phyloP scores from a whole-genome alignment of 1,140 invertebrate genomes.

The Varroa destructor region DNA sequence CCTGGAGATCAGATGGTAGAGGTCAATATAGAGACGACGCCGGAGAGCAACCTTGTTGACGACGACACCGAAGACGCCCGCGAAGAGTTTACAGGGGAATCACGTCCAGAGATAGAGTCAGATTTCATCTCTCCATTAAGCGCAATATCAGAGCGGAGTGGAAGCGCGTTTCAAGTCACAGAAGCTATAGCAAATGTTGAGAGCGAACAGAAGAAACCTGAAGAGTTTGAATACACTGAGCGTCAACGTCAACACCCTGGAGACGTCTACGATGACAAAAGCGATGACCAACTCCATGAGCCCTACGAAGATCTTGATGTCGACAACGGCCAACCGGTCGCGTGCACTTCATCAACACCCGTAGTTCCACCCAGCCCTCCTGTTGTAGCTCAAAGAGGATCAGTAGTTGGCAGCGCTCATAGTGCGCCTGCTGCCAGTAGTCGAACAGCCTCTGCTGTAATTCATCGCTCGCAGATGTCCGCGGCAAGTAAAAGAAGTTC shows the following conservation, averaged over 20 bases:
- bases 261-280: neutral
- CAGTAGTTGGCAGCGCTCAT: neutral
- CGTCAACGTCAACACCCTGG: neutral
- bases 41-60: constrained; percentile 15
- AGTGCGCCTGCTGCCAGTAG: neutral
- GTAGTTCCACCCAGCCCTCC: constrained; percentile 8
- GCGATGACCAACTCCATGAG: neutral
- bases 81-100: neutral
- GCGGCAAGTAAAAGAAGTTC: neutral
- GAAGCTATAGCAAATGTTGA: neutral
- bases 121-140: constrained; percentile 1
- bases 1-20: constrained; percentile 21
- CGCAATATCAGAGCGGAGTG: constrained; percentile 14
- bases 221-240: neutral
- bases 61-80: neutral
- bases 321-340: constrained; percentile 22
- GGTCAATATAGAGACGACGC: constrained; percentile 12
- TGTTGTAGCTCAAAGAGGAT: constrained; percentile 6
- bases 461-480: no score
- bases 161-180: constrained; percentile 2
- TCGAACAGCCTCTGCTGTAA: neutral
- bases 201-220: neutral
- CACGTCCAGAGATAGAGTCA: neutral
- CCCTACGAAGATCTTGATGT: neutral
- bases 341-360: neutral